phyloP scores from a whole-genome alignment of 2,113 vertebrate genomes.

The Eleginops maclovinus region DNA sequence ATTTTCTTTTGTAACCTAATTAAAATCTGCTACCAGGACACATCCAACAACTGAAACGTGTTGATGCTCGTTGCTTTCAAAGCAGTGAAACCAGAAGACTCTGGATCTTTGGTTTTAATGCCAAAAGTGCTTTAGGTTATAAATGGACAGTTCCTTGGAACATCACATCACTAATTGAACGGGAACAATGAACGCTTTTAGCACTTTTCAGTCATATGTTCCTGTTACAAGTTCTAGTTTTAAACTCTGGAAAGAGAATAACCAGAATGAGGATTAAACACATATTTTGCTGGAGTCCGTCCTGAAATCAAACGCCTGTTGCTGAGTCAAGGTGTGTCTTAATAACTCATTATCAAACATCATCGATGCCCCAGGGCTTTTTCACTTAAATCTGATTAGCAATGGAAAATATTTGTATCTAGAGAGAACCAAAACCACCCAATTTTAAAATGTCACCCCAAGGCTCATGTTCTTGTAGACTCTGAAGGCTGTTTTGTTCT shows the following conservation, averaged over 20 bases:
- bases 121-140: no score
- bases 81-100: background rate
- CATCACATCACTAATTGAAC: background rate
- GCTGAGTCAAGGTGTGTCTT: conserved; percentile 3
- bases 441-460: background rate
- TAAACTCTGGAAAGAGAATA: background rate
- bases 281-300: no score
- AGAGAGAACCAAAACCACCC: background rate
- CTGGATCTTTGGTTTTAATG: background rate
- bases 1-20: no score
- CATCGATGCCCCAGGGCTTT: no score
- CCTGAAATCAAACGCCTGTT: background rate
- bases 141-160: background rate
- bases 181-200: no score
- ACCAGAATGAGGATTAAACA: no score
- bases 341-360: conserved; percentile 1
- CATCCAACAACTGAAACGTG: background rate
- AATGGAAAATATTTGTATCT: background rate
- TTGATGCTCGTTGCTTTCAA: background rate
- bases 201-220: background rate
- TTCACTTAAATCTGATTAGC: background rate
- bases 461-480: background rate
- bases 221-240: background rate
- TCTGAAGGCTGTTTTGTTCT: background rate
- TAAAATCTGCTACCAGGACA: no score